A percentile compares a stretch with the other conserved stretches of the same genome.
phyloP scores from a whole-genome alignment of 2,888 invertebrate genomes.

The Metalampra italica region DNA sequence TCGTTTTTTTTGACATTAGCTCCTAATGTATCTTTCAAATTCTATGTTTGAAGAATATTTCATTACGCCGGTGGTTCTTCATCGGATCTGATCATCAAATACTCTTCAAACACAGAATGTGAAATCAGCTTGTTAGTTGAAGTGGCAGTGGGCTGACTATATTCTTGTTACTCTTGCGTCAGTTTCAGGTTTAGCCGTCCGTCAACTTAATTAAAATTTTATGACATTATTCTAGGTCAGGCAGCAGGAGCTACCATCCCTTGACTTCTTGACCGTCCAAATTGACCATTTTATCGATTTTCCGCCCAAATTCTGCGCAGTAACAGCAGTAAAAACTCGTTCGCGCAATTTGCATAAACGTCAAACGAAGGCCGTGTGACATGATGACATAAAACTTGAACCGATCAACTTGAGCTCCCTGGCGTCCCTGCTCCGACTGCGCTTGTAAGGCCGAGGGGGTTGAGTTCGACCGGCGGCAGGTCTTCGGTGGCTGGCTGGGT shows the following conservation, averaged over 20 bases:
- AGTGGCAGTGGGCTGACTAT: no score
- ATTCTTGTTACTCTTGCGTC: no score
- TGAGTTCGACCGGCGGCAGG: slow-evolving; percentile 35
- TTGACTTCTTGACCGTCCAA: neutral
- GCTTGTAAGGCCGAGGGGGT: slow-evolving; percentile 4
- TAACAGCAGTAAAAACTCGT: slow-evolving; percentile 28
- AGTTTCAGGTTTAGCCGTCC: neutral
- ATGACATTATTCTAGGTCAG: neutral
- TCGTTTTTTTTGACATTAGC: no score
- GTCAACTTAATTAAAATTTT: neutral
- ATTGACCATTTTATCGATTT: neutral
- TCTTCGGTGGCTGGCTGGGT: slow-evolving; percentile 40
- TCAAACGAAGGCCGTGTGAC: slow-evolving; percentile 54
- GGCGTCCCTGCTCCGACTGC: slow-evolving; percentile 17
- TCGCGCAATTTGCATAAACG: slow-evolving; percentile 57
- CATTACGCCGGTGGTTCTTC: no score
- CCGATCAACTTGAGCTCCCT: slow-evolving; percentile 31
- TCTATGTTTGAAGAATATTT: no score
- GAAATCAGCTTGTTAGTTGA: no score
- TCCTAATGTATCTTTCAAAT: no score
- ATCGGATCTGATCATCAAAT: no score
- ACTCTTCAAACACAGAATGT: no score
- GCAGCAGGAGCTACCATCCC: no score
- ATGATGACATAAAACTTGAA: slow-evolving; percentile 58
- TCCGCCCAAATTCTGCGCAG: slow-evolving; percentile 9